Evolutionary conservation across 2,888 invertebrate genomes (phyloP).

Genomic region (Heliconius erato): DNA sequence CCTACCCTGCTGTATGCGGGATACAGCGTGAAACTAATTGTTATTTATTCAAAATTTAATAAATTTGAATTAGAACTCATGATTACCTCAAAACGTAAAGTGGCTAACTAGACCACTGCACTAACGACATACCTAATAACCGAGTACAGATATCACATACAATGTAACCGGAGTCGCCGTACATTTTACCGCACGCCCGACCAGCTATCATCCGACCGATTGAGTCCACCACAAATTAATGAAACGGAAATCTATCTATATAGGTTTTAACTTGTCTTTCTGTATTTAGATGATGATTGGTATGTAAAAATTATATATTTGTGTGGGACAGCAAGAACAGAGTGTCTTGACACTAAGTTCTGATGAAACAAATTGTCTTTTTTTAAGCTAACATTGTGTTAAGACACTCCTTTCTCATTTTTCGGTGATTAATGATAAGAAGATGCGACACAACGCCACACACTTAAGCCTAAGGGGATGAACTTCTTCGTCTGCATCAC

Average conservation of each 20-base stretch:
- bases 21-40: too few relatives aligned
- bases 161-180: conserved; percentile 36
- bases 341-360: not conserved
- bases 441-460: too few relatives aligned
- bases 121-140: not conserved
- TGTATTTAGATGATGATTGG: conserved; percentile 26
- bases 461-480: too few relatives aligned
- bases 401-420: too few relatives aligned
- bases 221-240: conserved; percentile 49
- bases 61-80: too few relatives aligned
- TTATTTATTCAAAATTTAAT: too few relatives aligned
- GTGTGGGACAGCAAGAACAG: not conserved
- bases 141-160: not conserved
- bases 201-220: conserved; percentile 49
- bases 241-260: conserved; percentile 41
- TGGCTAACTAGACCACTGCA: not conserved
- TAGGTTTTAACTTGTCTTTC: conserved; percentile 42
- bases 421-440: too few relatives aligned
- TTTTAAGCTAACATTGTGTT: too few relatives aligned
- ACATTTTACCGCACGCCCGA: conserved; percentile 45
- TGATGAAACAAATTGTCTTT: not conserved
- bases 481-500: too few relatives aligned
- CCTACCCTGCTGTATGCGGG: too few relatives aligned
- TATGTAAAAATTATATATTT: not conserved
- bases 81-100: not conserved